Evolutionary conservation across 1,140 invertebrate species (phyloP).

Genomic region (Manduca sexta): DNA sequence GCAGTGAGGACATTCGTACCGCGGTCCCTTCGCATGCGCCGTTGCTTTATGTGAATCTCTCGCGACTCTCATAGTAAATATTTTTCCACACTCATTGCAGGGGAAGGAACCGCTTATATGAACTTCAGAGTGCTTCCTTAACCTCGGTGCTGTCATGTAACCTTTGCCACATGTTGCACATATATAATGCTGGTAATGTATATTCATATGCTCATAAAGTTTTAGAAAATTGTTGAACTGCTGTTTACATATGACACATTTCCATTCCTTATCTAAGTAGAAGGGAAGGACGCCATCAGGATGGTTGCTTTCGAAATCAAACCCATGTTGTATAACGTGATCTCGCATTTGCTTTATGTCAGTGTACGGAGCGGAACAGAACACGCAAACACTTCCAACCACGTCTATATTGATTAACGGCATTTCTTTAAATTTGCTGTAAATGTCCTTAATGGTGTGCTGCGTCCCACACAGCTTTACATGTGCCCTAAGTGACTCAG

Average conservation of each 20-base stretch:
- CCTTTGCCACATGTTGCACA: conserved; percentile 69
- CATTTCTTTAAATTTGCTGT: conserved; percentile 63
- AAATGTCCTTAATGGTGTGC: conserved; percentile 51
- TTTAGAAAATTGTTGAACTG: conserved; percentile 61
- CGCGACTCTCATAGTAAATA: conserved; percentile 48
- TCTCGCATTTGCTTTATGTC: conserved; percentile 35
- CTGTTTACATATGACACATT: conserved; percentile 48
- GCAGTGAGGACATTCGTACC: conserved; percentile 60
- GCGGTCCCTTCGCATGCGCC: conserved; percentile 46
- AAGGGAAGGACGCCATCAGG: conserved; percentile 59
- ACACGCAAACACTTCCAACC: conserved; percentile 35
- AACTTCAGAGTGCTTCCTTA: conserved; percentile 60
- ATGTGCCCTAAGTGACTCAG: conserved; percentile 36
- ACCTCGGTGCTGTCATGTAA: conserved; percentile 53
- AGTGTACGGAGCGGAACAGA: conserved; percentile 32
- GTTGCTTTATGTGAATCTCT: conserved; percentile 56
- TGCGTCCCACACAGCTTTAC: conserved; percentile 33
- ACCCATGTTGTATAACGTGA: conserved; percentile 46
- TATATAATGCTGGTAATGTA: conserved; percentile 64
- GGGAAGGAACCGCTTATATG: conserved; percentile 56
- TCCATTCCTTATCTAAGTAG: conserved; percentile 50
- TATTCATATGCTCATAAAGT: conserved; percentile 68
- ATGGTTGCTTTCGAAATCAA: conserved; percentile 35
- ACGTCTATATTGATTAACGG: conserved; percentile 54
- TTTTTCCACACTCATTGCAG: conserved; percentile 46